phyloP scores from a whole-genome alignment of 64 coral and sea anemone species.

The Platygyra sinensis region DNA sequence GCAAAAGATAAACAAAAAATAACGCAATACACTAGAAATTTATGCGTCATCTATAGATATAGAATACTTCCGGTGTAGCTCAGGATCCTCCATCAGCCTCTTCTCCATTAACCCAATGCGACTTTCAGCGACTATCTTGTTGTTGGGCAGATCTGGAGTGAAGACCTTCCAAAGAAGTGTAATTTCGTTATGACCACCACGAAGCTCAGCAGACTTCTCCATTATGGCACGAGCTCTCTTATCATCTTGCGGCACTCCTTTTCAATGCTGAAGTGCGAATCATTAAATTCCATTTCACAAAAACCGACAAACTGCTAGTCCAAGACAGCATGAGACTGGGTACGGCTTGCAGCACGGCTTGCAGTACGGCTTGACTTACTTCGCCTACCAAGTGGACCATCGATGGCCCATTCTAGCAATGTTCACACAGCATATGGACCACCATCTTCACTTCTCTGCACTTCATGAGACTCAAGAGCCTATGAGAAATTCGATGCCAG shows the following conservation, averaged over 20 bases:
- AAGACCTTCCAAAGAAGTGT: conserved; percentile 1
- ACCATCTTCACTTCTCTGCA: conserved; percentile 18
- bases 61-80: conserved; percentile 38
- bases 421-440: conserved; percentile 44
- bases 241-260: conserved; percentile 41
- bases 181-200: conserved; percentile 42
- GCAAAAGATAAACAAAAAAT: no score
- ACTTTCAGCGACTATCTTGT: conserved; percentile 32
- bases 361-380: conserved; percentile 3
- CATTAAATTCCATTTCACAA: conserved; percentile 47
- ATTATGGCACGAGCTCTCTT: conserved; percentile 13
- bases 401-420: conserved; percentile 44
- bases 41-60: conserved; percentile 59
- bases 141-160: background rate
- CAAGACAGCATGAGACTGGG: conserved; percentile 17
- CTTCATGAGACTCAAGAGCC: conserved; percentile 43
- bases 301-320: conserved; percentile 48
- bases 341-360: conserved; percentile 17
- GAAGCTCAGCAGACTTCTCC: conserved; percentile 24
- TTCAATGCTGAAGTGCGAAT: conserved; percentile 5
- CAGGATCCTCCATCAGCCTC: conserved; percentile 28
- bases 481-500: conserved; percentile 52
- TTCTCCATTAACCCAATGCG: conserved; percentile 36
- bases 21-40: no score
- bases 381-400: conserved; percentile 52